Conservation (phyloP, 2,113 vertebrate species). For the Protobothrops mucrosquamatus region DNA sequence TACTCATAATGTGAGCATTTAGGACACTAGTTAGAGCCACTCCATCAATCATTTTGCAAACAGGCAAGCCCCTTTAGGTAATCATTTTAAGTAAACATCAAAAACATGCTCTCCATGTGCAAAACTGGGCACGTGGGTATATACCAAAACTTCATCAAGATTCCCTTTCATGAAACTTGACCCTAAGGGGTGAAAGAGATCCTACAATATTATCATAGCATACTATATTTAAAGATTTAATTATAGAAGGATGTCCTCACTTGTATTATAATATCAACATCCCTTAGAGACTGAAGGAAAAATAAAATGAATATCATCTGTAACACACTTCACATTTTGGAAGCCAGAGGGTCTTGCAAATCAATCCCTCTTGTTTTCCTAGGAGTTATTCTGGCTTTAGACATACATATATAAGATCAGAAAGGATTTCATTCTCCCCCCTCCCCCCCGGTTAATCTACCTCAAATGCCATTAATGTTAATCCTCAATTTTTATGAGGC, state of each 20-base stretch:
- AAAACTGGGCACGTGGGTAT: not conserved
- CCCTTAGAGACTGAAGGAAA: not conserved
- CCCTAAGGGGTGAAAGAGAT: not conserved
- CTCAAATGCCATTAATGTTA: conserved; percentile 34
- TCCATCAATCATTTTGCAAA: not conserved
- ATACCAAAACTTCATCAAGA: not conserved
- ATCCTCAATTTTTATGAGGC: conserved; percentile 43
- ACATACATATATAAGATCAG: conserved; percentile 3
- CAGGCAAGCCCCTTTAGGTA: not conserved
- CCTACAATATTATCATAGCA: not conserved
- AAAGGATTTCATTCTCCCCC: not conserved
- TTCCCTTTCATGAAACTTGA: conserved; percentile 18
- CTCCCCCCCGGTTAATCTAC: not conserved
- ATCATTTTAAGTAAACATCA: not conserved
- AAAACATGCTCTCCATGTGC: not conserved
- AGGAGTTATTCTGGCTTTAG: conserved; percentile 30
- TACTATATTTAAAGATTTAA: not conserved
- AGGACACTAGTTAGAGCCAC: not conserved
- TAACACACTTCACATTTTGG: conserved; percentile 10
- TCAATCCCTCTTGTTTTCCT: conserved; percentile 29
- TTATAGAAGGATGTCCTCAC: not conserved
- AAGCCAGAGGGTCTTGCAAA: conserved; percentile 1
- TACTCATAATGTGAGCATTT: not conserved
- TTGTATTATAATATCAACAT: conserved; percentile 2
- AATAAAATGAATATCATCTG: conserved; percentile 1